Percentiles rank a stretch among this genome's conserved stretches.
These are phyloP conservation scores for Atta cephalotes DNA, from an alignment of 1,140 invertebrate genomes.

Conservation along the genomic window DNA sequence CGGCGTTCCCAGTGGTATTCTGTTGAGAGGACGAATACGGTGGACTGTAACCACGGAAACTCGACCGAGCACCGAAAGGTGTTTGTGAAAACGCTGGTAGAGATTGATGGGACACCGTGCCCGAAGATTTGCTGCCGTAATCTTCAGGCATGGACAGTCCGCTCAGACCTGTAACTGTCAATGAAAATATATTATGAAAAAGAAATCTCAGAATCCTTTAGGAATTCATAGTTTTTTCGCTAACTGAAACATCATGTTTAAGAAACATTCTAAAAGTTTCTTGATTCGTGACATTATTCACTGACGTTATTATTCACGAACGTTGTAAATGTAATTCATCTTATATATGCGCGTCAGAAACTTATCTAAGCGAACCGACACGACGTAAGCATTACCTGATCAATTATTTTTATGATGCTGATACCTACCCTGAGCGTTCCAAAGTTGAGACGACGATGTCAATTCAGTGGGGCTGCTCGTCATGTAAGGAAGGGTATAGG, in stretches of 20 bases:
- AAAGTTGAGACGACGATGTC: slow-evolving; percentile 75
- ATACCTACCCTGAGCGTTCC: slow-evolving; percentile 78
- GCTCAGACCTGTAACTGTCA: slow-evolving; percentile 61
- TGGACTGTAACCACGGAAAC: slow-evolving; percentile 79
- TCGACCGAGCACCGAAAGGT: slow-evolving; percentile 75
- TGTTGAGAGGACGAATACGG: slow-evolving; percentile 76
- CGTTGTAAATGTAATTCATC: neutral
- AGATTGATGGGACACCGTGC: slow-evolving; percentile 77
- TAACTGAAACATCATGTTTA: neutral
- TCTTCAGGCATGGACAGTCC: slow-evolving; percentile 77
- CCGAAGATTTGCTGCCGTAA: slow-evolving; percentile 79
- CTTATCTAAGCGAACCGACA: no score
- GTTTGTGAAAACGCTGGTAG: slow-evolving; percentile 81
- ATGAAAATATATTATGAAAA: neutral
- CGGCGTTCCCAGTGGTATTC: slow-evolving; percentile 43
- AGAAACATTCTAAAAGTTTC: neutral
- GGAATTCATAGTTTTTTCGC: neutral
- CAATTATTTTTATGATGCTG: neutral
- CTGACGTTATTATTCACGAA: neutral
- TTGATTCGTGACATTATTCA: neutral
- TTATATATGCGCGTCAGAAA: neutral
- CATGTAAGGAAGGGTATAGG: slow-evolving; percentile 78
- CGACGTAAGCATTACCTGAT: neutral
- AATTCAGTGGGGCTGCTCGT: slow-evolving; percentile 78
- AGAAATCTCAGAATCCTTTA: neutral